Conservation (phyloP, 2,113 vertebrate genomes). For the Paratilapia polleni region DNA sequence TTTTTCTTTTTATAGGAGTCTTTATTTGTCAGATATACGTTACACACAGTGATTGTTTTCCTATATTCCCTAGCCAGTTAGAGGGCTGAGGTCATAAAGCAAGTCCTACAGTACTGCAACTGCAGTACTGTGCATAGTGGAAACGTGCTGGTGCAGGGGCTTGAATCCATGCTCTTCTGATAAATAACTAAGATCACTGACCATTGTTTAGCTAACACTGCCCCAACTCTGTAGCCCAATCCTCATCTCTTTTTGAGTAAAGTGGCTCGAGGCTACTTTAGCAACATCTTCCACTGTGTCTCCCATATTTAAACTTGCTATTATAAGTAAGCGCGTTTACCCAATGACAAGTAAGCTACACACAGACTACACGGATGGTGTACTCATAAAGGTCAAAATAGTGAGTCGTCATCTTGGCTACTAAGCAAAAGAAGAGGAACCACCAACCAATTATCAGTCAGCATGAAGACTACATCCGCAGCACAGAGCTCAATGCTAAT, state of each 20-base stretch:
- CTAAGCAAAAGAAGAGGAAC: neutral
- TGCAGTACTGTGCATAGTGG: neutral
- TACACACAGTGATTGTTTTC: too few species aligned
- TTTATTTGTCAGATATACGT: neutral
- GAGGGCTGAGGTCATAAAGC: neutral
- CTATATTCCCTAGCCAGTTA: neutral
- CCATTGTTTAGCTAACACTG: neutral
- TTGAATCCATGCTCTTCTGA: neutral
- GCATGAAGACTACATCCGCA: neutral
- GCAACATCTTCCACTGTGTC: neutral
- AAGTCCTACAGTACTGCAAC: neutral
- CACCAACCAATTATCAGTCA: neutral
- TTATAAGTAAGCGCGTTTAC: neutral
- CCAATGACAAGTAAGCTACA: neutral
- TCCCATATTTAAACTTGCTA: neutral
- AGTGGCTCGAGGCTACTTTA: neutral
- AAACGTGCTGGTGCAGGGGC: neutral
- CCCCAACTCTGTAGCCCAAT: neutral
- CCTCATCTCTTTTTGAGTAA: neutral
- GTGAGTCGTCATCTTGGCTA: neutral
- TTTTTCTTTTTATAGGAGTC: neutral
- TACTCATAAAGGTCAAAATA: neutral
- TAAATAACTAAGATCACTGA: neutral
- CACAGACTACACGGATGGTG: neutral
- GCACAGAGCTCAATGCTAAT: neutral